Evolutionary conservation across 2,113 vertebrate species (phyloP).

Genomic region (Lophius piscatorius): DNA sequence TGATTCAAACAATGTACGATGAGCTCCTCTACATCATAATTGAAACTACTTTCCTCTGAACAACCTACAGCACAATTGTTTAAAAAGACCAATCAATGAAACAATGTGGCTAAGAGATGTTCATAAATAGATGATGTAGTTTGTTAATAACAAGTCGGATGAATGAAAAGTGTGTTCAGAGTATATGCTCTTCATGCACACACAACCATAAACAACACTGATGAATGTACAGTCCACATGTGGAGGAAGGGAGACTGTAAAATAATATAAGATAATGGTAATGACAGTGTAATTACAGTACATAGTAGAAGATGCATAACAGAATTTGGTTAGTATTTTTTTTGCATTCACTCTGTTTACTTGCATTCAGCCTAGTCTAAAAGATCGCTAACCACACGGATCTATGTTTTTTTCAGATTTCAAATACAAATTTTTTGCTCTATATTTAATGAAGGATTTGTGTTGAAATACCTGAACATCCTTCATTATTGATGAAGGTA

Average conservation of each 20-base stretch:
- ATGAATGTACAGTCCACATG: conserved; percentile 19
- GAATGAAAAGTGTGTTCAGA: conserved; percentile 3
- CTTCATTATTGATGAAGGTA: neutral
- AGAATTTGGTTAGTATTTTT: conserved; percentile 1
- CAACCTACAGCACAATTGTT: neutral
- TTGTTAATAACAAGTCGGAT: conserved; percentile 5
- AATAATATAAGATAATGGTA: neutral
- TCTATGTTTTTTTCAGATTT: neutral
- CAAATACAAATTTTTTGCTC: neutral
- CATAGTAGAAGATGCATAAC: conserved; percentile 29
- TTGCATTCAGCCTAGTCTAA: neutral
- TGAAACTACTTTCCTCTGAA: neutral
- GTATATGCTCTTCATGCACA: neutral
- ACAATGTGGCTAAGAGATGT: neutral
- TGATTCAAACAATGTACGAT: conserved; percentile 2
- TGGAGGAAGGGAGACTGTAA: conserved; percentile 9
- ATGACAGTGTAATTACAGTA: conserved; percentile 6
- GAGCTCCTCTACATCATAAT: conserved; percentile 12
- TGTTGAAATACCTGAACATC: conserved; percentile 9
- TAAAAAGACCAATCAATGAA: conserved; percentile 6
- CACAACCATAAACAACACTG: conserved; percentile 10
- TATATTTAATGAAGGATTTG: neutral
- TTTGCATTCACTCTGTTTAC: conserved; percentile 17
- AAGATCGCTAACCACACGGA: neutral
- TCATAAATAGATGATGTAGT: neutral